Base-by-base conservation (phyloP, 1,140 invertebrate genomes). In the Cydia strobilella region DNA sequence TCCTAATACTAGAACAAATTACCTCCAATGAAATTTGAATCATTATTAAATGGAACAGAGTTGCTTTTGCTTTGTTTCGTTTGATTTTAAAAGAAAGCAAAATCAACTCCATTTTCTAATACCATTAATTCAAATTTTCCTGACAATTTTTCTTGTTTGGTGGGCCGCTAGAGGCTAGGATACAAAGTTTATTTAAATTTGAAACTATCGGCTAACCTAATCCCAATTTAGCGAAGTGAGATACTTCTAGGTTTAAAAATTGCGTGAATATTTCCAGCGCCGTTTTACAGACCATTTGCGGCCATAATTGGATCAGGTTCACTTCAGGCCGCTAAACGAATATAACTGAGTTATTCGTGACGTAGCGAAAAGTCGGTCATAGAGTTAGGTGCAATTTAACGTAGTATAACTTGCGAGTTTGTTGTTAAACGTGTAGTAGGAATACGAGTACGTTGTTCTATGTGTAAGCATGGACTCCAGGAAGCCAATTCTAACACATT, bases 291-390 rank as follows among this genome's bases (percentile, higher is more conserved):
- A 12, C 31, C 65, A 35, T 69, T 69, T 69, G 27, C 31, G 65
- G 65, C 7, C 65, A 69, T 66, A 69, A 69, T 69, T 69, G 65
- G 65, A 69, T 69, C 35, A 18, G 65, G 20, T 69, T 69, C 27
- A 66, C 25, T 25, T 15, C 65, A 18, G 15, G 13, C 31, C 65
- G 35, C 31, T 69, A 35, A 31, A 18, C 35, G 65, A 65, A 18
- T 69, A 69, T 69, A 69, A 69, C 65, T 9, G 65, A 35, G 65
- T 69, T 59, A 59, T 59, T 54, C 18, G 54, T 1, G 6, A 23
- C 54, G 54, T 59, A 59, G 54, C 9, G 20, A 59, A 23, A 59
- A 59, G 54, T 59, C 54, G 54, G 54, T 23, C 54, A 59, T 20
- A 12, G 18, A 59, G 54, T 59, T 59, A 12, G 20, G 54, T 10